phyloP scores from a whole-genome alignment of 2,888 invertebrate genomes.

The Leptinotarsa tumamoca region DNA sequence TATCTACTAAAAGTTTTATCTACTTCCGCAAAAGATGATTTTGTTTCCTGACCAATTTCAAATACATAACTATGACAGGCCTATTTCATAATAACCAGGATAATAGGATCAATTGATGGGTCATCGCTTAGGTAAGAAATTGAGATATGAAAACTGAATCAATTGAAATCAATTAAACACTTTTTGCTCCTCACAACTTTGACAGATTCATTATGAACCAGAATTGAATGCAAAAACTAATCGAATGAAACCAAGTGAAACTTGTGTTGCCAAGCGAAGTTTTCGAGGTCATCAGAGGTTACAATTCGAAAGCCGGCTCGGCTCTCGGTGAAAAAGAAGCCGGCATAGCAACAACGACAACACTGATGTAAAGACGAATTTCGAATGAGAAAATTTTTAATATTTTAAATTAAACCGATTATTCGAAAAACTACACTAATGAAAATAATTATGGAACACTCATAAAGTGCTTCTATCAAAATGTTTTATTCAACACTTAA shows the following conservation, averaged over 20 bases:
- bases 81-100: background rate
- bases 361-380: background rate
- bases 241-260: slow-evolving; percentile 39
- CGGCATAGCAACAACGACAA: slow-evolving; percentile 31
- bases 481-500: too few relatives aligned
- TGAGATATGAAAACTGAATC: background rate
- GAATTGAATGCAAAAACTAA: slow-evolving; percentile 35
- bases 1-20: too few relatives aligned
- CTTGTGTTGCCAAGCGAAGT: slow-evolving; percentile 42
- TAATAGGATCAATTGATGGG: background rate
- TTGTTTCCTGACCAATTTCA: background rate
- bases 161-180: slow-evolving; percentile 1
- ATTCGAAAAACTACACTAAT: too few relatives aligned
- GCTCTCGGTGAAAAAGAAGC: slow-evolving; percentile 32
- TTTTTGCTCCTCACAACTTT: background rate
- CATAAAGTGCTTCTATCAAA: too few relatives aligned
- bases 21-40: background rate
- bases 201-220: slow-evolving; percentile 8
- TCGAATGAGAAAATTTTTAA: background rate
- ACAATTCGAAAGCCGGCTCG: slow-evolving; percentile 33
- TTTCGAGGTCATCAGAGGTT: slow-evolving; percentile 51
- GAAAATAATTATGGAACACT: too few relatives aligned
- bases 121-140: background rate
- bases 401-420: too few relatives aligned
- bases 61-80: background rate